These are phyloP conservation scores for Pterobdella sp. DNA, from an alignment of 2,888 invertebrate species.

Conservation along the genomic window DNA sequence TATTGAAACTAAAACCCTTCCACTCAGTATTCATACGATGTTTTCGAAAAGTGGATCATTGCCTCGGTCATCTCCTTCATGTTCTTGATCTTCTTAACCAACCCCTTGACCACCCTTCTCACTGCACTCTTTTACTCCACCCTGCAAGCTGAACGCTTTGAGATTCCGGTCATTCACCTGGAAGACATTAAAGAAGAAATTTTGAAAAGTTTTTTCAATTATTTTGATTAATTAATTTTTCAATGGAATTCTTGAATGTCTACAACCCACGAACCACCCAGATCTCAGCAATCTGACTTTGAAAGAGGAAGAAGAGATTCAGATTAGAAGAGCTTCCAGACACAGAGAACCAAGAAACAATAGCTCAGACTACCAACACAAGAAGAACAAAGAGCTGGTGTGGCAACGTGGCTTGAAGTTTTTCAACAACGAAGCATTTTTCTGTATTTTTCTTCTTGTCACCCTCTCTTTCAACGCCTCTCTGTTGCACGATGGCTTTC, in stretches of 20 bases:
- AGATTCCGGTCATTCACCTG: conserved; percentile 12
- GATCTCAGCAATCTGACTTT: conserved; percentile 17
- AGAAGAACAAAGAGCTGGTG: conserved; percentile 20
- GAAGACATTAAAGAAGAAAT: conserved; percentile 17
- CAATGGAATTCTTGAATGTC: not conserved
- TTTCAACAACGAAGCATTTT: not conserved
- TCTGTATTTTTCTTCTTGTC: conserved; percentile 7
- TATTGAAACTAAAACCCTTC: not conserved
- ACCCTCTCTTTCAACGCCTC: not conserved
- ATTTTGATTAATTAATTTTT: not conserved
- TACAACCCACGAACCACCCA: not conserved
- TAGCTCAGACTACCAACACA: conserved; percentile 8
- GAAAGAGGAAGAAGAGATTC: conserved; percentile 14
- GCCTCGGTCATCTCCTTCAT: conserved; percentile 10
- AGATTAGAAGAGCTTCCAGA: not conserved
- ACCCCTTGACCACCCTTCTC: conserved; percentile 10
- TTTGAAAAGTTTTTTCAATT: not conserved
- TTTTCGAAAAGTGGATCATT: conserved; percentile 15
- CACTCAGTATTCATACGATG: conserved; percentile 3
- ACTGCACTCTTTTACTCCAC: conserved; percentile 20
- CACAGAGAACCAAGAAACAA: not conserved
- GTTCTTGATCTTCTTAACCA: conserved; percentile 18
- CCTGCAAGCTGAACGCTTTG: conserved; percentile 4
- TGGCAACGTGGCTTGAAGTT: conserved; percentile 18
- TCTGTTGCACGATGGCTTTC: conserved; percentile 12